These are phyloP conservation scores for Eupithecia exiguata DNA, from an alignment of 2,888 invertebrate species.

Conservation along the genomic window DNA sequence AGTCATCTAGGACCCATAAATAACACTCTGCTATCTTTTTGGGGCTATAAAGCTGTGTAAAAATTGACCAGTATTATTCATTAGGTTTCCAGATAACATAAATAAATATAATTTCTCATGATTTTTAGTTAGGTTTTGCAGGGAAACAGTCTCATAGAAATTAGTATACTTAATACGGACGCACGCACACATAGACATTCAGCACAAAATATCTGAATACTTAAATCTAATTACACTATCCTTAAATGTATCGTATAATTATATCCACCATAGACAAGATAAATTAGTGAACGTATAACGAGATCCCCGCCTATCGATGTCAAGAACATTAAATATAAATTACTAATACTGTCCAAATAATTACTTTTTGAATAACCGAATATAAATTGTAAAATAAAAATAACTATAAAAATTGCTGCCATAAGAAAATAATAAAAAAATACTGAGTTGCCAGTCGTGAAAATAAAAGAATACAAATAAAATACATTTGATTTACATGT, in stretches of 20 bases:
- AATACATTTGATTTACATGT: slow-evolving; percentile 68
- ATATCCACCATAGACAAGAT: slow-evolving; percentile 77
- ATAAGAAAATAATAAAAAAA: slow-evolving; percentile 54
- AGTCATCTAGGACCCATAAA: not conserved
- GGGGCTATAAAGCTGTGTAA: not conserved
- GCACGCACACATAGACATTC: slow-evolving; percentile 55
- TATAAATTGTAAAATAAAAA: slow-evolving; percentile 56
- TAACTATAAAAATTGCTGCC: slow-evolving; percentile 64
- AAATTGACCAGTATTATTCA: not conserved
- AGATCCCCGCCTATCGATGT: slow-evolving; percentile 74
- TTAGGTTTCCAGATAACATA: not conserved
- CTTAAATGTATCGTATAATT: slow-evolving; percentile 81
- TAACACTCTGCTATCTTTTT: not conserved
- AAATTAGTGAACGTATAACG: slow-evolving; percentile 71
- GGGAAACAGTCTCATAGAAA: slow-evolving; percentile 33
- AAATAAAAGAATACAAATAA: slow-evolving; percentile 65
- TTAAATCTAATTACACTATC: slow-evolving; percentile 70
- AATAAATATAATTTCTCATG: not conserved
- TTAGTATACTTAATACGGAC: slow-evolving; percentile 44
- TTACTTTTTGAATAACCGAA: slow-evolving; percentile 59
- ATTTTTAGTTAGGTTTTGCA: not conserved
- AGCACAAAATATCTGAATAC: slow-evolving; percentile 77
- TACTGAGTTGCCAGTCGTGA: slow-evolving; percentile 71
- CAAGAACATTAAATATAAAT: slow-evolving; percentile 52
- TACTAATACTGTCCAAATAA: slow-evolving; percentile 80